Conservation (phyloP, 2,113 vertebrate genomes). For the Brienomyrus longianalis region DNA sequence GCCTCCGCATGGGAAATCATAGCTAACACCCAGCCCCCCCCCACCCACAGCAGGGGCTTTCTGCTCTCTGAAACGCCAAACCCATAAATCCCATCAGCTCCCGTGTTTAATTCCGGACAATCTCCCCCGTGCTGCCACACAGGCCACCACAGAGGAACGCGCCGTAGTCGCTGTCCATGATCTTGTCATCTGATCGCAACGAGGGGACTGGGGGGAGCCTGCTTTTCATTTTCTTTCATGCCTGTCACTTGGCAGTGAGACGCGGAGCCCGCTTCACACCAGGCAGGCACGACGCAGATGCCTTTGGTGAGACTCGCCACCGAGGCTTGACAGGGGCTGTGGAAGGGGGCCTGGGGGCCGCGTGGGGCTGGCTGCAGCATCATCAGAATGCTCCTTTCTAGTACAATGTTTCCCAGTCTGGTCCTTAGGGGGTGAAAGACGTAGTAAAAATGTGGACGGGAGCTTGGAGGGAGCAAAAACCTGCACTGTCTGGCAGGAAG, state of each 20-base stretch:
- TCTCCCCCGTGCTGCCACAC: background rate
- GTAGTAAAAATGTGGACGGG: background rate
- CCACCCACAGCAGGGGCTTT: background rate
- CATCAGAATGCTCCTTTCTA: background rate
- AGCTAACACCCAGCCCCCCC: background rate
- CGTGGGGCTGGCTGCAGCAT: background rate
- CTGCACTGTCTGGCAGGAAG: too few relatives aligned
- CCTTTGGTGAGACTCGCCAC: background rate
- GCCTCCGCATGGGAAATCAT: background rate
- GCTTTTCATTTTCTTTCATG: background rate
- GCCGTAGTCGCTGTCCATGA: background rate
- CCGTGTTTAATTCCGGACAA: background rate
- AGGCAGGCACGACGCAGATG: background rate
- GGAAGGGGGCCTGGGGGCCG: background rate
- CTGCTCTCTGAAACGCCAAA: background rate
- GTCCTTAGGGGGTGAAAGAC: background rate
- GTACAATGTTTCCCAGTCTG: background rate
- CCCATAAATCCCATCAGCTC: background rate
- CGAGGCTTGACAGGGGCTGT: background rate
- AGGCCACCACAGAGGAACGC: background rate
- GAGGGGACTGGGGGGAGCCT: background rate
- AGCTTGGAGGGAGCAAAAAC: background rate
- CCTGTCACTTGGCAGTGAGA: background rate
- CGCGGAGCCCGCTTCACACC: background rate
- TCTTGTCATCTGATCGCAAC: background rate